Percentiles rank a stretch among this genome's conserved stretches.
phyloP scores from a whole-genome alignment of 1,140 invertebrate genomes.

The Atta cephalotes region DNA sequence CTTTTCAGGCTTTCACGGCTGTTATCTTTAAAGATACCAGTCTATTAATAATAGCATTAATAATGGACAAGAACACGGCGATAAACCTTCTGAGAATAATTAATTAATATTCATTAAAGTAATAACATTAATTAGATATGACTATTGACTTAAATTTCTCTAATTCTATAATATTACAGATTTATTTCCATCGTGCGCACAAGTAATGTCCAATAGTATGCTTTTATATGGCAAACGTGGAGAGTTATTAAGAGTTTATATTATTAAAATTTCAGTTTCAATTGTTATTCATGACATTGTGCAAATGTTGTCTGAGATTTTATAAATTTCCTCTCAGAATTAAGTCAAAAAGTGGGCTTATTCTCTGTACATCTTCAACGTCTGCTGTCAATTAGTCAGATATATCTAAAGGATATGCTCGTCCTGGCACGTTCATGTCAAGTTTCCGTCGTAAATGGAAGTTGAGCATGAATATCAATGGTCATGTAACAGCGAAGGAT shows the following conservation, averaged over 20 bases:
- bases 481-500: slow-evolving; percentile 44
- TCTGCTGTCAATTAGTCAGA: slow-evolving; percentile 49
- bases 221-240: not conserved
- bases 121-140: not conserved
- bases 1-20: not conserved
- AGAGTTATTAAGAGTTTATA: not conserved
- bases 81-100: not conserved
- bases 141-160: not conserved
- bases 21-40: no score
- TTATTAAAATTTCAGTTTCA: slow-evolving; percentile 10
- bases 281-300: no score
- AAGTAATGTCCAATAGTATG: not conserved
- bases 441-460: slow-evolving; percentile 31
- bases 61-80: no score
- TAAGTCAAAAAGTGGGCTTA: slow-evolving; percentile 1
- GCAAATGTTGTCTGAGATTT: not conserved
- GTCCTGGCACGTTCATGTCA: slow-evolving; percentile 53
- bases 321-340: slow-evolving; percentile 3
- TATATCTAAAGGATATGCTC: slow-evolving; percentile 15
- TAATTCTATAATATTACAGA: not conserved
- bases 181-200: slow-evolving; percentile 1
- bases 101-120: not conserved
- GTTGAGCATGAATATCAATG: slow-evolving; percentile 4
- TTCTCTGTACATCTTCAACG: slow-evolving; percentile 8
- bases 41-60: no score